A percentile compares a stretch with the other conserved stretches of the same genome.
These are phyloP conservation scores for Phoronis australis DNA, from an alignment of 2,888 invertebrate genomes.

Conservation along the genomic window DNA sequence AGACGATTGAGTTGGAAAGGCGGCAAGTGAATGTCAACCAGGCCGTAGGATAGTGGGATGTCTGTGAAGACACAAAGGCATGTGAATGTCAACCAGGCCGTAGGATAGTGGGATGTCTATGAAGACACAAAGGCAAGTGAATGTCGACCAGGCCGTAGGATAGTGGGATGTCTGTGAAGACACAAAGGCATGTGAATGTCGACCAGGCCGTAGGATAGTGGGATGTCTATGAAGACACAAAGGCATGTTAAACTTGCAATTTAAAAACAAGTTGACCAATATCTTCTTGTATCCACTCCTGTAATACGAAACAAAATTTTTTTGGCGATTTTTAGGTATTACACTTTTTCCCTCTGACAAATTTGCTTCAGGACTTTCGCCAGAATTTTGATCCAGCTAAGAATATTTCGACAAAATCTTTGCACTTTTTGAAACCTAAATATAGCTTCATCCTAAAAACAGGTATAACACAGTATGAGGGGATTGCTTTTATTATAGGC, in stretches of 20 bases:
- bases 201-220: conserved; percentile 88
- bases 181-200: conserved; percentile 3
- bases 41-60: conserved; percentile 87
- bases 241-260: conserved; percentile 71
- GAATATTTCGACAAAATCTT: no score
- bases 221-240: conserved; percentile 69
- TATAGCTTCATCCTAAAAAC: no score
- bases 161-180: conserved; percentile 74
- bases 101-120: conserved; percentile 80
- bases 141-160: conserved; percentile 87
- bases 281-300: neutral
- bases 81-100: no score
- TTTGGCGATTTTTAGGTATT: no score
- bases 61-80: conserved; percentile 58
- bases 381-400: no score
- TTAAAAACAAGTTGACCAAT: no score
- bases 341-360: no score
- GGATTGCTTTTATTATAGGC: no score
- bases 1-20: conserved; percentile 69
- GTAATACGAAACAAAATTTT: neutral
- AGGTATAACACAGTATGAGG: no score
- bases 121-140: conserved; percentile 63
- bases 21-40: conserved; percentile 74
- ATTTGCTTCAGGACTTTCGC: no score
- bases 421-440: no score